Percentiles rank a stretch among this genome's conserved stretches.
These are phyloP conservation scores for Sussaba pulchella DNA, from an alignment of 2,888 invertebrate genomes.

Conservation along the genomic window DNA sequence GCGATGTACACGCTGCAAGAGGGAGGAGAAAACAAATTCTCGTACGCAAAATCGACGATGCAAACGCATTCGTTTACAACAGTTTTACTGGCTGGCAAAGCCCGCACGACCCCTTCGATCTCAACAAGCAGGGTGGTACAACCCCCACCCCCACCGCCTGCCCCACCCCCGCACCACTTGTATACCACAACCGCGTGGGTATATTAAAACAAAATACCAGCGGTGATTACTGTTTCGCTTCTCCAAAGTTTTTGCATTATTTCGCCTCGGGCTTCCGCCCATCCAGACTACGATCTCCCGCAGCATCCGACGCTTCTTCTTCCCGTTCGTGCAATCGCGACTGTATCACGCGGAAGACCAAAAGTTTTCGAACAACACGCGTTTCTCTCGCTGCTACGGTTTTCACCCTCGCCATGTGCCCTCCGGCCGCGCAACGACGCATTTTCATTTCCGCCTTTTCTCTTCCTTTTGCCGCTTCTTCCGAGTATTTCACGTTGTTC, in stretches of 20 bases:
- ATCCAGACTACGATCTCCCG: slow-evolving; percentile 15
- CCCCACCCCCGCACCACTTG: no score
- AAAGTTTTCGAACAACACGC: slow-evolving; percentile 59
- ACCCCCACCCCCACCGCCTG: neutral
- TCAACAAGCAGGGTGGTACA: neutral
- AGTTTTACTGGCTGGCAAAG: neutral
- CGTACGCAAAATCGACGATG: neutral
- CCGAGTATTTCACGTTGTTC: neutral
- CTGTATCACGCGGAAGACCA: slow-evolving; percentile 60
- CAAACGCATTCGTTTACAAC: neutral
- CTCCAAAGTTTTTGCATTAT: slow-evolving; percentile 59
- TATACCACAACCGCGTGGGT: slow-evolving; percentile 15
- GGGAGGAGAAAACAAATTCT: neutral
- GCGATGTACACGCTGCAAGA: no score
- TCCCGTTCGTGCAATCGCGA: slow-evolving; percentile 59
- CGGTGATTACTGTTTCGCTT: slow-evolving; percentile 53
- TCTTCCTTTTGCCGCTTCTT: slow-evolving; percentile 17
- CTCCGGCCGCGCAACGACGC: slow-evolving; percentile 32
- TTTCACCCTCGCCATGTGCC: slow-evolving; percentile 22
- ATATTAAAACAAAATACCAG: slow-evolving; percentile 45
- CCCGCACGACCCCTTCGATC: neutral
- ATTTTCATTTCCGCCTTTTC: slow-evolving; percentile 42
- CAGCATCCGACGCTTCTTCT: no score
- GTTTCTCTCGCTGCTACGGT: slow-evolving; percentile 32
- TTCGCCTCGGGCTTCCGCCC: slow-evolving; percentile 26